Conservation (phyloP, 2,797 vertebrate genomes). For the Enteromius fasciolatus region DNA sequence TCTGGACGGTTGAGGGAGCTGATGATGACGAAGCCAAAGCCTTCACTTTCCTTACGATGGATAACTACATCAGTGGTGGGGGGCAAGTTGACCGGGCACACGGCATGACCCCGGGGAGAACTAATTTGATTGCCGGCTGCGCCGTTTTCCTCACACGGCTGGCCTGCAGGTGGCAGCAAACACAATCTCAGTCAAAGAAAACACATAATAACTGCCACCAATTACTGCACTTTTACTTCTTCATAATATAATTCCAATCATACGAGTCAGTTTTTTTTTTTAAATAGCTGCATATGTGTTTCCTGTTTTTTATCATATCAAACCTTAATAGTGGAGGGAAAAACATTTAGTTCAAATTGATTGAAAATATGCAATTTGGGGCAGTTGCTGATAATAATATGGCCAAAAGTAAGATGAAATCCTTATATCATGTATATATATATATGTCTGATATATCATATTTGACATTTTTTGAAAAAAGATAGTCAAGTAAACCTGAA, state of each 20-base stretch:
- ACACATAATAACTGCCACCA: neutral
- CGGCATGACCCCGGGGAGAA: conserved; percentile 91
- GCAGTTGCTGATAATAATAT: neutral
- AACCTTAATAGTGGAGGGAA: neutral
- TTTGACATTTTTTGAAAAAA: neutral
- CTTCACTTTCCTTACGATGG: conserved; percentile 96
- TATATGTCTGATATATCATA: neutral
- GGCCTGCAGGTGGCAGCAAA: conserved; percentile 80
- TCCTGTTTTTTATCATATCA: neutral
- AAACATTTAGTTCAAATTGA: neutral
- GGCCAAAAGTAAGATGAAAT: neutral
- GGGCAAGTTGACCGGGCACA: conserved; percentile 80
- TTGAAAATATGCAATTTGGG: neutral
- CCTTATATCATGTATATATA: too few relatives aligned
- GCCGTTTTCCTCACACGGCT: conserved; percentile 93
- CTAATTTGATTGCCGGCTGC: conserved; percentile 93
- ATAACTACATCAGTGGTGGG: conserved; percentile 93
- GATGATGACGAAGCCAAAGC: conserved; percentile 99
- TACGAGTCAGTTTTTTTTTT: neutral
- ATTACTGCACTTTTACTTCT: neutral
- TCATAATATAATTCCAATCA: neutral
- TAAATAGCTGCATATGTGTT: neutral
- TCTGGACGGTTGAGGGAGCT: conserved; percentile 97
- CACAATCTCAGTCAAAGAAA: conserved; percentile 7
- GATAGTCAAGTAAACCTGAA: neutral